Percentiles rank a stretch among this genome's conserved stretches.
phyloP scores from a whole-genome alignment of 2,797 vertebrate species.

The Rallus crepitans region DNA sequence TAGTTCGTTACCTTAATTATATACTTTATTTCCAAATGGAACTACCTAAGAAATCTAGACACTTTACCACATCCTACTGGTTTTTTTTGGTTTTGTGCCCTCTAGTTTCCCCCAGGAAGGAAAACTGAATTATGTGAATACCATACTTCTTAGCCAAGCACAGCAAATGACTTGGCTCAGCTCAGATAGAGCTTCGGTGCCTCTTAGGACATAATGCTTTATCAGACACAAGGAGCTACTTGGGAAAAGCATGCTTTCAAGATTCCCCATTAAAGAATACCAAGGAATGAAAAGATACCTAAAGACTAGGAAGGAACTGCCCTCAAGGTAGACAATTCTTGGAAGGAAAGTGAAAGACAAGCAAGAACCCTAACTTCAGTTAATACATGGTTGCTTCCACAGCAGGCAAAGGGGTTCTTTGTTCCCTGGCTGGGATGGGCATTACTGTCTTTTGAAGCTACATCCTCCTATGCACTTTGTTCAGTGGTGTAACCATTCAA shows the following conservation, averaged over 20 bases:
- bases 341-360: not conserved
- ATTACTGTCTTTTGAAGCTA: not conserved
- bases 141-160: not conserved
- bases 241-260: not conserved
- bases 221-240: not conserved
- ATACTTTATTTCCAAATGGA: not conserved
- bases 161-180: not conserved
- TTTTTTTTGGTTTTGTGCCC: not conserved
- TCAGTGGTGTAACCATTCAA: not conserved
- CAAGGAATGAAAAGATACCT: not conserved
- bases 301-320: not conserved
- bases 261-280: not conserved
- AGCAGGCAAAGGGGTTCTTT: not conserved
- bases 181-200: not conserved
- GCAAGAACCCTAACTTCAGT: not conserved
- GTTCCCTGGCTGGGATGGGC: not conserved
- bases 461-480: not conserved
- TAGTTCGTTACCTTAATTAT: not conserved
- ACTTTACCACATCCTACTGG: not conserved
- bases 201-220: not conserved
- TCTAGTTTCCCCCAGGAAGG: not conserved
- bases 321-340: not conserved
- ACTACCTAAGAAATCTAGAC: not conserved
- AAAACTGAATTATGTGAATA: not conserved
- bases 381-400: not conserved